A percentile compares a stretch with the other conserved stretches of the same genome.
Evolutionary conservation across 1,140 invertebrate species (phyloP).

Genomic region (Pseudomyrmex dendroicus): DNA sequence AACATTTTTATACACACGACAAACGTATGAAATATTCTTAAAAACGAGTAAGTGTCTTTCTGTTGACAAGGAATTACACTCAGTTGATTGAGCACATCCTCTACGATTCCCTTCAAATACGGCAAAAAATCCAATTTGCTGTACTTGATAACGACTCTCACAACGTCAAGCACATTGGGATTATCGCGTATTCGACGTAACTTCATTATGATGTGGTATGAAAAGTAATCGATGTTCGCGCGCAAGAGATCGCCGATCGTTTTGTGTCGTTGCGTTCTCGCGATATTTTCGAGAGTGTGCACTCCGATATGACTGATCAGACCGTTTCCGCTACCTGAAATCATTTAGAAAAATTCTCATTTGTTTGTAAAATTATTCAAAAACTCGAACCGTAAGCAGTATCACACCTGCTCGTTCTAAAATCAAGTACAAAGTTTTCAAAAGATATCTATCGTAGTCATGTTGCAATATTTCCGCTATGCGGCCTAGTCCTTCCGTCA

Average conservation of each 20-base stretch:
- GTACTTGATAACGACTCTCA: conserved; percentile 88
- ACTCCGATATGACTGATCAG: conserved; percentile 86
- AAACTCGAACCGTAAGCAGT: conserved; percentile 37
- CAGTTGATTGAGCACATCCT: conserved; percentile 87
- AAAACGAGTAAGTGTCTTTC: conserved; percentile 85
- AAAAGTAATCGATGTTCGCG: conserved; percentile 89
- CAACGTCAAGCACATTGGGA: conserved; percentile 85
- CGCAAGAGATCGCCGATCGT: conserved; percentile 86
- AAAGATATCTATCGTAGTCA: conserved; percentile 86
- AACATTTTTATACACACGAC: conserved; percentile 86
- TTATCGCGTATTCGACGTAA: conserved; percentile 86
- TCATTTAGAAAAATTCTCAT: conserved; percentile 13
- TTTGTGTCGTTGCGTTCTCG: conserved; percentile 83
- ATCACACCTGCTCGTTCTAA: conserved; percentile 88
- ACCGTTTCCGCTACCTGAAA: conserved; percentile 86
- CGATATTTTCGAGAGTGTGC: conserved; percentile 85
- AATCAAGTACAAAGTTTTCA: conserved; percentile 88
- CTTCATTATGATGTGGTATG: conserved; percentile 87
- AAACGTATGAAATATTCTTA: conserved; percentile 89
- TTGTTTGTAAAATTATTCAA: neutral
- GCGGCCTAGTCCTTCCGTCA: conserved; percentile 88
- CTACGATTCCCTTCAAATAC: conserved; percentile 87
- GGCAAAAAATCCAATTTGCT: conserved; percentile 87
- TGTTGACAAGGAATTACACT: conserved; percentile 85
- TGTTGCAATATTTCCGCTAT: conserved; percentile 84